Conservation (phyloP, 2,797 vertebrate genomes). For the Trachops cirrhosus region DNA sequence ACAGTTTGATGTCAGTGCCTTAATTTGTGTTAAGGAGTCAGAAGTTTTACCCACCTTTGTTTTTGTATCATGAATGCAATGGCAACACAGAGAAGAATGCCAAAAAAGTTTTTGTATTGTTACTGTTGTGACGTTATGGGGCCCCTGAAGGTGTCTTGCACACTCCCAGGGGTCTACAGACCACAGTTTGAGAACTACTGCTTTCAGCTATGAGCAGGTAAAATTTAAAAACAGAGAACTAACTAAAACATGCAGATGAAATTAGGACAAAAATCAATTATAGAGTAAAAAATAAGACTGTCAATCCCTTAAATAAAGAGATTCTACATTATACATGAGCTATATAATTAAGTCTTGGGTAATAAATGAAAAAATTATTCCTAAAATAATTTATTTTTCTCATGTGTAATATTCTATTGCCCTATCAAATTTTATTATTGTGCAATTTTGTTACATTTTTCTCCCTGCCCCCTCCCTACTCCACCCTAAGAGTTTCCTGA, state of each 20-base stretch:
- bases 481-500: not conserved
- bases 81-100: not conserved
- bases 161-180: not conserved
- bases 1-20: not conserved
- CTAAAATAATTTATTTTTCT: constrained; percentile 18
- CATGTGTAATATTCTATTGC: not conserved
- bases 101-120: not conserved
- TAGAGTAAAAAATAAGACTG: not conserved
- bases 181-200: not conserved
- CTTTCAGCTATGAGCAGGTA: not conserved
- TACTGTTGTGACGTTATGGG: not conserved
- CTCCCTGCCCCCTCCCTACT: not conserved
- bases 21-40: not conserved
- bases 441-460: not conserved
- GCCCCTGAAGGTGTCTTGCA: not conserved
- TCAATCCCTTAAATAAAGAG: not conserved
- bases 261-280: constrained; percentile 12
- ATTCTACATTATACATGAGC: not conserved
- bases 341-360: not conserved
- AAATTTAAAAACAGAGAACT: not conserved
- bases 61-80: not conserved
- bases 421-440: not conserved
- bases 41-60: not conserved
- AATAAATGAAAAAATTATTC: not conserved
- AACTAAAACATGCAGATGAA: not conserved